A percentile compares a stretch with the other conserved stretches of the same genome.
These are phyloP conservation scores for Hydropsyche tenuis DNA, from an alignment of 1,140 invertebrate genomes.

Conservation along the genomic window DNA sequence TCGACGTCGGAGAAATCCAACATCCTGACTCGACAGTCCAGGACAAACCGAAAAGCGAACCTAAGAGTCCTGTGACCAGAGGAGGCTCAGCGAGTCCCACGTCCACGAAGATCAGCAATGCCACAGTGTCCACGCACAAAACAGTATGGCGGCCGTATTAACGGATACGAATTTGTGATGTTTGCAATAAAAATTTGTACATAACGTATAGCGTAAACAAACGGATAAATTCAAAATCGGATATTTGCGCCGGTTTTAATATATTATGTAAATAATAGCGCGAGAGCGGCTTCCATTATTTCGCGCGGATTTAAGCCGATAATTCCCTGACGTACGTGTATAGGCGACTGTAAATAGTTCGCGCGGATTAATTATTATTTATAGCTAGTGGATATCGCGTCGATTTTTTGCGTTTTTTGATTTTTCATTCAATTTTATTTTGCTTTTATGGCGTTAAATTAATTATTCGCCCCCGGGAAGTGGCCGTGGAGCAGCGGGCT, in stretches of 20 bases:
- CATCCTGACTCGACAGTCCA: slow-evolving; percentile 67
- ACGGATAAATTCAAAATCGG: slow-evolving; percentile 19
- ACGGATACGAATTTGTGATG: slow-evolving; percentile 20
- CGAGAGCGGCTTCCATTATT: slow-evolving; percentile 33
- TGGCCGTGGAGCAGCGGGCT: no score
- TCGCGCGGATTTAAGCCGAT: slow-evolving; percentile 44
- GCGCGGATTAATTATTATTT: slow-evolving; percentile 46
- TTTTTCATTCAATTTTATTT: neutral
- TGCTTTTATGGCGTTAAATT: slow-evolving; percentile 24
- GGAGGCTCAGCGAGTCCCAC: slow-evolving; percentile 61
- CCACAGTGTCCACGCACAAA: slow-evolving; percentile 65
- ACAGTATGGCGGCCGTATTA: slow-evolving; percentile 80
- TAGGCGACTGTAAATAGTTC: slow-evolving; percentile 45
- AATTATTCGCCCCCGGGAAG: slow-evolving; percentile 27
- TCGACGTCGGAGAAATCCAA: slow-evolving; percentile 56
- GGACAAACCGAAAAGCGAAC: slow-evolving; percentile 62
- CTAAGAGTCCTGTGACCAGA: slow-evolving; percentile 68
- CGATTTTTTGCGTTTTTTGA: neutral
- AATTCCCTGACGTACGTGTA: slow-evolving; percentile 45
- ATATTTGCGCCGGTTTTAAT: slow-evolving; percentile 34
- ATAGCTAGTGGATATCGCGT: slow-evolving; percentile 44
- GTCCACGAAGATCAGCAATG: slow-evolving; percentile 68
- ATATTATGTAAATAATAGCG: slow-evolving; percentile 41
- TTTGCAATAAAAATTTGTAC: slow-evolving; percentile 7
- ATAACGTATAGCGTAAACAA: slow-evolving; percentile 12